Evolutionary conservation across 2,797 vertebrate species (phyloP), one percentile per base, ranked within the genome.

Genomic region (Peromyscus attwateri): DNA sequence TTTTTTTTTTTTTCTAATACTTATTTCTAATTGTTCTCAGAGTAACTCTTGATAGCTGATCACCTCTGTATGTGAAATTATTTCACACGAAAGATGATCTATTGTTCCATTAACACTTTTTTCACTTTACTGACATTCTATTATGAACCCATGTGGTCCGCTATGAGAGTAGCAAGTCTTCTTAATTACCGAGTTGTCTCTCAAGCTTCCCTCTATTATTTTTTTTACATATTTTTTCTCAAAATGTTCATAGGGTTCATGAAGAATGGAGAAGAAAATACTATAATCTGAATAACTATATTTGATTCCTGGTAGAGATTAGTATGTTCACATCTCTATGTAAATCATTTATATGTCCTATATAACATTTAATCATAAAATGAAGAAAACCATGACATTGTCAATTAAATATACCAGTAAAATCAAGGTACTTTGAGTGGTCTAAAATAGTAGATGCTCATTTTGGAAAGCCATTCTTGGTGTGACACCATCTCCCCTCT

Each of bases 401-500:
- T 83, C 6, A 27, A 62, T 79, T 37, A 71, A 93, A 84, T 62
- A 62, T 68, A 29, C 23, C 31, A 49, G 19, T n/a, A 52, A 37
- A 37, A 68, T 49, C 31, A 49, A 84, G 16, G 19, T 4, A 92
- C 2, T 64, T 79, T 71, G 52, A 85, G 62, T 52, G 49, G 64
- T 73, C 14, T 43, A 85, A 23, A 34, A 21, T 43, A 31, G 31
- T 16, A 66, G 29, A 10, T 25, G 12, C 49, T 68, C 13, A 1
- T 23, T 85, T 70, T 29, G 5, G 31, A 76, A 76, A 43, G 31
- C 6, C 23, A 11, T 25, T 57, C 2, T 25, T 21, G 13, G 0
- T 31, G 23, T 57, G 9, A 37, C 9, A 57, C 14, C 7, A 11
- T 0, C 6, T 27, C 10, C 5, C 0, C 34, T 49, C 57, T 16